Percentiles rank a stretch among this genome's conserved stretches.
Evolutionary conservation across 2,113 vertebrate genomes (phyloP).

Genomic region (Amphiprion percula): DNA sequence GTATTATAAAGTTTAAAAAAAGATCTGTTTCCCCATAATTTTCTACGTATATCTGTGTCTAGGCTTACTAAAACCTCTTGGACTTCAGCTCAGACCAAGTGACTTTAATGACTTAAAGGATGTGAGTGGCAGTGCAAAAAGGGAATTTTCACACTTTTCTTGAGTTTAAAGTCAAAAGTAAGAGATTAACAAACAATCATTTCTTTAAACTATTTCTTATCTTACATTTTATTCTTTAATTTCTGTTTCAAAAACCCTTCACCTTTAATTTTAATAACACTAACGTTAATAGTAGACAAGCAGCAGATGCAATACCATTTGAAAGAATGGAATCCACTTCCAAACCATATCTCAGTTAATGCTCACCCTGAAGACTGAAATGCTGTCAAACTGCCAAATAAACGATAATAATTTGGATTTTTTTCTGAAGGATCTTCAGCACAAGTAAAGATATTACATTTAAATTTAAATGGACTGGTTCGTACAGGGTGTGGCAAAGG

Average conservation of each 20-base stretch:
- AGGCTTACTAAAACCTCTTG: constrained; percentile 30
- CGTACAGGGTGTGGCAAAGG: constrained; percentile 46
- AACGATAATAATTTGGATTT: neutral
- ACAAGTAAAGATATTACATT: neutral
- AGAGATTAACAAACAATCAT: neutral
- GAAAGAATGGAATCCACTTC: neutral
- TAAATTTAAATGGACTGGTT: constrained; percentile 16
- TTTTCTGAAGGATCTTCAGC: neutral
- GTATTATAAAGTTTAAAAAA: constrained; percentile 4
- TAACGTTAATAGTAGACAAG: neutral
- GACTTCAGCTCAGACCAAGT: constrained; percentile 43
- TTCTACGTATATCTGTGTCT: constrained; percentile 27
- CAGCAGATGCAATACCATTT: neutral
- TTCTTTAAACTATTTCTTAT: neutral
- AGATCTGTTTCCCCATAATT: neutral
- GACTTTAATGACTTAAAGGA: constrained; percentile 14
- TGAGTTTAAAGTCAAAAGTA: neutral
- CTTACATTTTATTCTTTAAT: neutral
- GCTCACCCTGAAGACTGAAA: neutral
- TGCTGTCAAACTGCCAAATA: neutral
- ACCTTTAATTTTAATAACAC: neutral
- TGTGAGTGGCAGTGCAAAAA: constrained; percentile 14
- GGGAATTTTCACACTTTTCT: constrained; percentile 1
- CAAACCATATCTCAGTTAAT: neutral
- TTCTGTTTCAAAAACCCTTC: neutral